Percentiles rank a stretch among this genome's conserved stretches.
These are phyloP conservation scores for Odocoileus hemionus DNA, from an alignment of 2,113 vertebrate genomes.

Conservation along the genomic window DNA sequence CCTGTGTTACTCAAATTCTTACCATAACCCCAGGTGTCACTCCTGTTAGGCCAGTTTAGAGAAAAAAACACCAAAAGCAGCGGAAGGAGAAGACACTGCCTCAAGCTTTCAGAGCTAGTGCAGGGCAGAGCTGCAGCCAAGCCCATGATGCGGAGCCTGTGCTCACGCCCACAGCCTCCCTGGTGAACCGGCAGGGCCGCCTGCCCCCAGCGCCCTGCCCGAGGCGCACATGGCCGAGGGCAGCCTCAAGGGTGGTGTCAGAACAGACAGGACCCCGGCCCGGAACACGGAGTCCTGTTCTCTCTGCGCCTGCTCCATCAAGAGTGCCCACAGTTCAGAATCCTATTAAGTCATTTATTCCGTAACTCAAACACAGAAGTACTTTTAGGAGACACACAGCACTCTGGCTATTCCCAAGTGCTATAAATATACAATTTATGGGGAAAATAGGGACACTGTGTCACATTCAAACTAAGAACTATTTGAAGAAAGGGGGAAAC, in stretches of 20 bases:
- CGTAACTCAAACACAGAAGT: slow-evolving; percentile 42
- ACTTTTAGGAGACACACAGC: slow-evolving; percentile 19
- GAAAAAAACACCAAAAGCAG: neutral
- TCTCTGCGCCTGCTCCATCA: neutral
- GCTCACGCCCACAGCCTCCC: neutral
- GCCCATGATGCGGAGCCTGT: neutral
- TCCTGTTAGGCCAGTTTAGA: neutral
- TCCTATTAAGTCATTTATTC: slow-evolving; percentile 23
- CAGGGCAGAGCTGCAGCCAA: neutral
- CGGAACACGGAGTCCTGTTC: neutral
- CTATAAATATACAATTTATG: slow-evolving; percentile 54
- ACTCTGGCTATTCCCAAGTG: neutral
- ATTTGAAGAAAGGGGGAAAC: slow-evolving; percentile 37
- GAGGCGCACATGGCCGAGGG: rapidly evolving
- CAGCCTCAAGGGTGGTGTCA: neutral
- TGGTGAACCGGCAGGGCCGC: neutral
- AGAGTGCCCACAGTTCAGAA: slow-evolving; percentile 15
- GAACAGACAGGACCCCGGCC: neutral
- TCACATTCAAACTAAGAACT: slow-evolving; percentile 33
- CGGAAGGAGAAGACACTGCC: neutral
- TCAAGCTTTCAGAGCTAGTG: neutral
- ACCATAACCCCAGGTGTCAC: neutral
- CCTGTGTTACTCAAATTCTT: neutral
- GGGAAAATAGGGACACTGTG: slow-evolving; percentile 29
- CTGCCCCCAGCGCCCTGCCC: neutral